Conservation (phyloP, 1,140 invertebrate genomes). For the Hypothenemus hampei region DNA sequence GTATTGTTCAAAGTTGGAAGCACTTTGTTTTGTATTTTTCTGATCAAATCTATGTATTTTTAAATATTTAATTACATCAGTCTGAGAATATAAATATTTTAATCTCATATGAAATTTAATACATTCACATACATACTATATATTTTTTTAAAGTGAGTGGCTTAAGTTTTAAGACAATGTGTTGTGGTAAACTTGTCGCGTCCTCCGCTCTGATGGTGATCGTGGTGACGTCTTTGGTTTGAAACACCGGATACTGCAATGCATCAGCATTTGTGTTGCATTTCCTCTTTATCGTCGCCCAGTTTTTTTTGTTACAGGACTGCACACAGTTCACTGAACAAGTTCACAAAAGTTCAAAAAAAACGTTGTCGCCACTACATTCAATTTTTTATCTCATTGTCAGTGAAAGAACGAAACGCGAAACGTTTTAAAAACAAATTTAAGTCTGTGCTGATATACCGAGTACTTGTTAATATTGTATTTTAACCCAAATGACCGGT, state of each 20-base stretch:
- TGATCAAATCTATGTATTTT: too few relatives aligned
- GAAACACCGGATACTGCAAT: constrained; percentile 5
- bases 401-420: neutral
- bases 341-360: constrained; percentile 8
- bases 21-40: too few relatives aligned
- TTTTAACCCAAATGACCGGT: neutral
- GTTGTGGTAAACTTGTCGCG: neutral
- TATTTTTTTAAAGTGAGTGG: too few relatives aligned
- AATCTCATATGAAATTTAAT: neutral
- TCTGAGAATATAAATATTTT: too few relatives aligned
- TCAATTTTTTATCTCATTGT: neutral
- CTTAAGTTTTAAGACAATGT: neutral
- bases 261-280: neutral
- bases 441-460: neutral
- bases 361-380: neutral
- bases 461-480: neutral
- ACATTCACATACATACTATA: neutral
- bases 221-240: neutral
- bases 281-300: constrained; percentile 3
- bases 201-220: too few relatives aligned
- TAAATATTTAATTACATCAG: too few relatives aligned
- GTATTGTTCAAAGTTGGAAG: too few relatives aligned
- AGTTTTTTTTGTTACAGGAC: constrained; percentile 1
- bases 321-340: constrained; percentile 4
- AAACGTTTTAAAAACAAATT: neutral